Base-by-base conservation (phyloP, 1,140 invertebrate genomes). In the Popillia japonica region DNA sequence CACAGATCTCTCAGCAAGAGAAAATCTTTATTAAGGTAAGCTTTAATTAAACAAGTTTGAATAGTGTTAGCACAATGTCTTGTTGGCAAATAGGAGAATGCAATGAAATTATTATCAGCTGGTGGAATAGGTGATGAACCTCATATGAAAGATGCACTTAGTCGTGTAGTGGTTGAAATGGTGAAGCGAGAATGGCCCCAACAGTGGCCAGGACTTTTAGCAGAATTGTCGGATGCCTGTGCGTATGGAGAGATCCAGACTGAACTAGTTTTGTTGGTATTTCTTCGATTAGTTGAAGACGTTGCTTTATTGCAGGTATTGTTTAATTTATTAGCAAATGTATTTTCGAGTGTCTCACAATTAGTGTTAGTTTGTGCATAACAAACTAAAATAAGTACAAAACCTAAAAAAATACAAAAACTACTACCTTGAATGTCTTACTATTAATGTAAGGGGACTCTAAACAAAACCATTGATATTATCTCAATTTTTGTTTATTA, bases 121-220 rank as follows among this genome's bases (percentile, higher is more conserved):
- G 93, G 92, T 6, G 91, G 92, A 14, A 91, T 91, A 85, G 89
- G 92, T 42, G 91, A 90, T 14, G 89, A 90, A 40, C 86, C 89
- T 14, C 94, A 96, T 85, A 91, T 97, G 76, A 96, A 97, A 86
- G 95, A 97, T 88, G 96, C 92, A 6, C 86, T 98, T 10, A 95
- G 96, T 17, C 88, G 95, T 68, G 93, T 98, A 17, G 91, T 98
- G 77, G 96, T 98, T 0, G 97, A 98, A 88, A 96, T 98, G 92
- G 94, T 97, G 11, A 98, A 98, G 86, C 88, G 96, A 14, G 96
- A 98, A 86, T 98, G 96, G 97, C 96, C 97, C 0, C 96, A 98
- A 85, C 95, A 98, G 78, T 98, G 96, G 96, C 94, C 95, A 0
- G 92, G 92, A 0, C 84, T 98, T 9, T 85, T 98, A 10, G 87